Percentiles rank a stretch among this genome's conserved stretches.
Evolutionary conservation across 2,797 vertebrate genomes (phyloP).

Genomic region (Echiichthys vipera): DNA sequence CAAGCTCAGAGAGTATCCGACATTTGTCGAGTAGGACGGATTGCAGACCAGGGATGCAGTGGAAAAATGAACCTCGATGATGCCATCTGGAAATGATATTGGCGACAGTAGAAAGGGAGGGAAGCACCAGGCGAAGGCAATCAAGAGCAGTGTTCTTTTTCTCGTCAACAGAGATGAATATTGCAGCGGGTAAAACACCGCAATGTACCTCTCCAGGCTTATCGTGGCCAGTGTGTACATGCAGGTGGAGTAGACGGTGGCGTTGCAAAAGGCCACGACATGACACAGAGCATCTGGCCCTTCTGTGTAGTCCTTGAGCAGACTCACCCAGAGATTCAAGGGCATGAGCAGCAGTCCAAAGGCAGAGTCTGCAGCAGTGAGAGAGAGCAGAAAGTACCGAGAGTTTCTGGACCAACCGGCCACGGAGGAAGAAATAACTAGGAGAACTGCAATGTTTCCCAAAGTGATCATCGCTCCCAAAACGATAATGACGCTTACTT

Average conservation of each 20-base stretch:
- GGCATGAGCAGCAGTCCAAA: slow-evolving; percentile 89
- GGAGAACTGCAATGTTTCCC: slow-evolving; percentile 86
- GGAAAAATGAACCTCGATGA: slow-evolving; percentile 89
- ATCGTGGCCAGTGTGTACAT: slow-evolving; percentile 88
- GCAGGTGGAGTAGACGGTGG: slow-evolving; percentile 87
- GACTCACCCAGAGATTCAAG: slow-evolving; percentile 86
- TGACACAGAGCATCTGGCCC: slow-evolving; percentile 85
- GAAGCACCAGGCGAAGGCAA: slow-evolving; percentile 87
- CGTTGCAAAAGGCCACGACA: slow-evolving; percentile 86
- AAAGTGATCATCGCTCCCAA: slow-evolving; percentile 86
- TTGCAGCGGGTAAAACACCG: slow-evolving; percentile 87
- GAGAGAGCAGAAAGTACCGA: slow-evolving; percentile 86
- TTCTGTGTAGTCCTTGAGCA: slow-evolving; percentile 80
- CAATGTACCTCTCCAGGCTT: slow-evolving; percentile 87
- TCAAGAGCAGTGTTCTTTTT: slow-evolving; percentile 79
- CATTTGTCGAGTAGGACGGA: slow-evolving; percentile 87
- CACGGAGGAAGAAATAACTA: slow-evolving; percentile 87
- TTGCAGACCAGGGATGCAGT: slow-evolving; percentile 88
- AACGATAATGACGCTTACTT: slow-evolving; percentile 81
- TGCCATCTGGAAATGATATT: slow-evolving; percentile 82
- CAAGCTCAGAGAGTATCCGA: slow-evolving; percentile 83
- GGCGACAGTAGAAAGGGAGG: slow-evolving; percentile 84
- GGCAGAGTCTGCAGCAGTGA: slow-evolving; percentile 87
- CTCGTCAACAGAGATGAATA: slow-evolving; percentile 84
- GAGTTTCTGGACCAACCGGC: slow-evolving; percentile 89